These are phyloP conservation scores for Passer domesticus DNA, from an alignment of 2,113 vertebrate genomes.

Conservation along the genomic window DNA sequence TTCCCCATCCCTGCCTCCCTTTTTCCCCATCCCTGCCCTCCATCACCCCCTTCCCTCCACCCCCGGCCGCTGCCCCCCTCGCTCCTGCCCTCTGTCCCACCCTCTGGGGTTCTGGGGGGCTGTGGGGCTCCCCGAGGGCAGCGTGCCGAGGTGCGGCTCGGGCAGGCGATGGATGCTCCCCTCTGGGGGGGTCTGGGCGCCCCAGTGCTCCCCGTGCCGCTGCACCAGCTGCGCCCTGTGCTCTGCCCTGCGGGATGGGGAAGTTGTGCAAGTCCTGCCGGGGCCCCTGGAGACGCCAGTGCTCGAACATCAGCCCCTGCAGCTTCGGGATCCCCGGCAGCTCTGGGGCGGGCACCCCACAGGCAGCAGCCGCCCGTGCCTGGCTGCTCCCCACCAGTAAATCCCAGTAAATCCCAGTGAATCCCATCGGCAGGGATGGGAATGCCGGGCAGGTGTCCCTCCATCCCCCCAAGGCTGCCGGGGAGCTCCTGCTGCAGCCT, in stretches of 20 bases:
- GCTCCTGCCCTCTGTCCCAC: fast-evolving
- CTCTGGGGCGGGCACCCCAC: neutral
- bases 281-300: fast-evolving
- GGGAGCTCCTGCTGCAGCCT: neutral
- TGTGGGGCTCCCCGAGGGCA: neutral
- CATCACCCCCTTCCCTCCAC: no score
- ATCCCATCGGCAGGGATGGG: fast-evolving
- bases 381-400: neutral
- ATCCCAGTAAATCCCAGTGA: neutral
- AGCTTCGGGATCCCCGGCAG: no score
- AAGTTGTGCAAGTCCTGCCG: neutral
- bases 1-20: no score
- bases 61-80: neutral
- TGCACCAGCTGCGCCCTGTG: neutral
- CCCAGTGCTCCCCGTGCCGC: neutral
- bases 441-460: neutral
- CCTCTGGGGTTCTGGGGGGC: neutral
- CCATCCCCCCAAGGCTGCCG: fast-evolving
- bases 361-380: no score
- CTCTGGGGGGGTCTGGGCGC: neutral
- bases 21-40: no score
- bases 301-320: no score
- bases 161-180: neutral
- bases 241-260: neutral
- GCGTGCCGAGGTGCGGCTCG: neutral